Conservation (phyloP, 2,888 invertebrate species). For the Eupithecia pulchellata region DNA sequence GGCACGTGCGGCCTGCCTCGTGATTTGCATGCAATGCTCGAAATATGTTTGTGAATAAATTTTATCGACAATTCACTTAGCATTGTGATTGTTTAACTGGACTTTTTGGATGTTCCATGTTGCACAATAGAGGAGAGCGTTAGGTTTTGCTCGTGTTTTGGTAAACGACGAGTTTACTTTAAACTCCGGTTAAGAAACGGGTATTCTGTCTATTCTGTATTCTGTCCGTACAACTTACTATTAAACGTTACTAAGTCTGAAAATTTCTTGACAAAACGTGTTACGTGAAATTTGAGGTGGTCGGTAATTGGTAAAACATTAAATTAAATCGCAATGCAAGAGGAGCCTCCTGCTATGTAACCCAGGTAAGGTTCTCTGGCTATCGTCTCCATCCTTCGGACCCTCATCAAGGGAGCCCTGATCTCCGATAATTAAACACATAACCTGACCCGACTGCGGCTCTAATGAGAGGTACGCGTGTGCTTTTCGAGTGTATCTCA, state of each 20-base stretch:
- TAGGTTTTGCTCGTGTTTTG: no score
- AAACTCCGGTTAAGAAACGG: neutral
- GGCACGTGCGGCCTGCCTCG: neutral
- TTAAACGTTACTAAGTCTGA: neutral
- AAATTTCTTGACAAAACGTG: neutral
- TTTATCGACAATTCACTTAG: neutral
- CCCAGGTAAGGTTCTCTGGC: neutral
- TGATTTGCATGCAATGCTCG: neutral
- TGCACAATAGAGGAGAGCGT: neutral
- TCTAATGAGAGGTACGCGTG: neutral
- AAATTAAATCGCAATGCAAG: neutral
- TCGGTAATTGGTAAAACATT: neutral
- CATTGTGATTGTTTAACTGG: neutral
- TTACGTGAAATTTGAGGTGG: neutral
- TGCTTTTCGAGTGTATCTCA: no score
- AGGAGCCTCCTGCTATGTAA: neutral
- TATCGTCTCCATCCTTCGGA: constrained; percentile 19
- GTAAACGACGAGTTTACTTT: no score
- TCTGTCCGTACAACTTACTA: no score
- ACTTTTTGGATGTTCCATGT: neutral
- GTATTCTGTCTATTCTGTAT: neutral
- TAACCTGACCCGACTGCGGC: constrained; percentile 27
- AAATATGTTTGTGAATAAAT: neutral
- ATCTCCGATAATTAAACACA: constrained; percentile 42
- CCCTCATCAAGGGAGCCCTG: constrained; percentile 33